Conservation (phyloP, 2,113 vertebrate species). For the Mesitornis unicolor region DNA sequence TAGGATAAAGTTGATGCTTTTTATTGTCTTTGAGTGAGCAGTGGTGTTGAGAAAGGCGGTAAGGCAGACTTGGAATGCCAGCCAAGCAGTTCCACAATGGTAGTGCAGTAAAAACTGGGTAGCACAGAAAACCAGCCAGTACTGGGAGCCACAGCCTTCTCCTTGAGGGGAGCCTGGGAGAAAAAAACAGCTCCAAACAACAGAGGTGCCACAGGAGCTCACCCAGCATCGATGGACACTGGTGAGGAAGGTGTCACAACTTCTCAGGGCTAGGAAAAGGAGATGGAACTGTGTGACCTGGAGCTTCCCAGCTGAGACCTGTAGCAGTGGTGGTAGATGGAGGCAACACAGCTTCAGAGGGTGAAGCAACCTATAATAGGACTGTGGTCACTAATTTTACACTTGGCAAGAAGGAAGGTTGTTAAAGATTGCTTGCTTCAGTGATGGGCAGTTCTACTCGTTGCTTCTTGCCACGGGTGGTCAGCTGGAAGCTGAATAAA, state of each 20-base stretch:
- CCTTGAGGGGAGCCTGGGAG: not conserved
- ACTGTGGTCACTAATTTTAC: not conserved
- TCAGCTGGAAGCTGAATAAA: not conserved
- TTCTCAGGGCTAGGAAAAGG: not conserved
- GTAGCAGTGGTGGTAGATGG: not conserved
- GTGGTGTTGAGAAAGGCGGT: not conserved
- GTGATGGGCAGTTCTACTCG: not conserved
- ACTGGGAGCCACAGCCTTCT: not conserved
- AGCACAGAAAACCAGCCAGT: not conserved
- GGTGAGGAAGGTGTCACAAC: not conserved
- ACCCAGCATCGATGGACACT: rapidly evolving
- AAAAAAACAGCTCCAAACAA: not conserved
- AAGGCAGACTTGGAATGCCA: not conserved
- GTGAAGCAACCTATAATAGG: not conserved
- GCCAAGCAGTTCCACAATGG: not conserved
- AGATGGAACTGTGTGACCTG: not conserved
- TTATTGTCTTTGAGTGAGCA: not conserved
- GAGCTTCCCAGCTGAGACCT: not conserved
- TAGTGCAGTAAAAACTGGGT: not conserved
- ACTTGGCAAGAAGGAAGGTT: not conserved
- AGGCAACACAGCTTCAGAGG: not conserved
- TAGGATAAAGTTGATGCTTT: not conserved
- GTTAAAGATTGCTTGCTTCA: not conserved
- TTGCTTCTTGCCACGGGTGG: not conserved
- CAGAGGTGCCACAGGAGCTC: not conserved